Base-by-base conservation (phyloP, 2,113 vertebrate genomes). In the Rhinolophus sinicus region DNA sequence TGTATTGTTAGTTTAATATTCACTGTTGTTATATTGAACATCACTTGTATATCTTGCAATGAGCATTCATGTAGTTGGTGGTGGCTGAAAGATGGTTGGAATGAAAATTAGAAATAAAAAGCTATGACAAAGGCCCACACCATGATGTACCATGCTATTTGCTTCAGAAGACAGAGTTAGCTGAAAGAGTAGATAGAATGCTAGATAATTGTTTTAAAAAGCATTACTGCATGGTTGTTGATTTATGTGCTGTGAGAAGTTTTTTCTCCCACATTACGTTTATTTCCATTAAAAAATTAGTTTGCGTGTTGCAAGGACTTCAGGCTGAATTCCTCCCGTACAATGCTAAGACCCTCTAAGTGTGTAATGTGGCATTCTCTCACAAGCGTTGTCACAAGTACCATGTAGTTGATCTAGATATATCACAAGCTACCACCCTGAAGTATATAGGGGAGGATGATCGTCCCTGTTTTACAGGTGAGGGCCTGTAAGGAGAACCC, bases 21-120 rank as follows among this genome's bases (percentile, higher is more conserved):
- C 22, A 12, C 16, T 28, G 0, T 3, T 35, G 52, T 54, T 60
- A 12, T 8, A 1, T 16, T 94, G 62, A 67, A n/a, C 8, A 40
- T 64, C 24, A 47, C 35, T 64, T 38, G 30, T 30, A n/a, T 38
- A 18, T 65, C 5, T 67, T 33, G 18, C 18, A 26, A 26, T 58
- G 67, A 84, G 11, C 9, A 10, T 21, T 91, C 60, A 24, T 26
- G 85, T 80, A 85, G 65, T 58, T 83, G 44, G 35, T 56, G 26
- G 35, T 64, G 7, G 28, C 21, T 35, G 14, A 84, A 88, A 47
- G 14, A 54, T 15, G 5, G 4, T 30, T 80, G 22, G 30, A 80
- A 88, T 28, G 18, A 58, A 83, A 93, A n/a, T 28, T 35, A 70
- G n/a, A 77, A 88, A 85, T 91, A 62, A n/a, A 89, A 82, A 56